Conservation (phyloP, 2,113 vertebrate genomes). For the Lampris megalopsis region DNA sequence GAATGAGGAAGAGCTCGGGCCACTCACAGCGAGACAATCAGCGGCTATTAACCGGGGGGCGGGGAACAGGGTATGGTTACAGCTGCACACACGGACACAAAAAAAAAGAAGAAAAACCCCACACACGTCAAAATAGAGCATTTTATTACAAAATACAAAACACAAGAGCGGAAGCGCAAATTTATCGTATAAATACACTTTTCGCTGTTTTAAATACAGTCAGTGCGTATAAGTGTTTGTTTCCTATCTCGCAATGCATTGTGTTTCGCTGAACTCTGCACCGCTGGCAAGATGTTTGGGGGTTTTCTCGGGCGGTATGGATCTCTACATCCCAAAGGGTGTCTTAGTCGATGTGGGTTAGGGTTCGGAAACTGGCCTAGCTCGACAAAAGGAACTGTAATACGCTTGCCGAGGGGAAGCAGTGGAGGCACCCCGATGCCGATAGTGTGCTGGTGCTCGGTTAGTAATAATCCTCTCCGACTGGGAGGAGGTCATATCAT, state of each 20-base stretch:
- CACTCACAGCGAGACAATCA: constrained; percentile 17
- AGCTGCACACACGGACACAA: constrained; percentile 15
- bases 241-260: constrained; percentile 38
- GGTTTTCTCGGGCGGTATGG: constrained; percentile 10
- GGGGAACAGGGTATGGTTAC: not conserved
- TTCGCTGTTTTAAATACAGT: constrained; percentile 67
- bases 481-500: not conserved
- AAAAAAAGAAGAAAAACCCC: not conserved
- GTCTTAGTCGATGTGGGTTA: not conserved
- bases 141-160: constrained; percentile 80
- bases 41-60: not conserved
- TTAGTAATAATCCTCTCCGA: constrained; percentile 20
- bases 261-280: constrained; percentile 9
- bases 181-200: constrained; percentile 68
- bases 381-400: not conserved
- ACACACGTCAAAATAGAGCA: constrained; percentile 49
- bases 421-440: constrained; percentile 2
- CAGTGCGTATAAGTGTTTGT: constrained; percentile 72
- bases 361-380: constrained; percentile 1
- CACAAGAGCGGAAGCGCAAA: constrained; percentile 54
- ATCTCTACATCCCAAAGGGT: not conserved
- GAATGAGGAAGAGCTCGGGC: not conserved
- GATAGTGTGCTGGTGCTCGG: constrained; percentile 48
- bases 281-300: constrained; percentile 1
- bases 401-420: not conserved